Evolutionary conservation across 2,113 vertebrate species (phyloP).

Genomic region (Limanda limanda): DNA sequence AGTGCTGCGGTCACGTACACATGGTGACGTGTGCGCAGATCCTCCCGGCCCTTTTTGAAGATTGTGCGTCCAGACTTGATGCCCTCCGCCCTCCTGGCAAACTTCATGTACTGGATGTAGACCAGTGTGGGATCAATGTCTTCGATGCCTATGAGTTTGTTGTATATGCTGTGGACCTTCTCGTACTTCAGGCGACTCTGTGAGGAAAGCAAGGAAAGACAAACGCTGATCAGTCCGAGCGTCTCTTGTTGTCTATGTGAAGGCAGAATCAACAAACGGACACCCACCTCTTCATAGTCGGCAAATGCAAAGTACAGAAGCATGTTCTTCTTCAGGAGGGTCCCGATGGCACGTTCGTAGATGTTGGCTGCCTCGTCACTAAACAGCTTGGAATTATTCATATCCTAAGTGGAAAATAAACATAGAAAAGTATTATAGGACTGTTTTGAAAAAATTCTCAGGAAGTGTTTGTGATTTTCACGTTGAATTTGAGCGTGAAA

Average conservation of each 20-base stretch:
- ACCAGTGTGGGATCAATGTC: slow-evolving; percentile 99
- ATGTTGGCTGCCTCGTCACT: slow-evolving; percentile 99
- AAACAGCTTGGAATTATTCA: slow-evolving; percentile 99
- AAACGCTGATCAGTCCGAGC: rapidly evolving
- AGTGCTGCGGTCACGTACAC: slow-evolving; percentile 98
- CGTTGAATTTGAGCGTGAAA: not conserved
- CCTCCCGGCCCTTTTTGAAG: slow-evolving; percentile 99
- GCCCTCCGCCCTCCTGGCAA: slow-evolving; percentile 96
- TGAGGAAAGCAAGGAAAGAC: slow-evolving; percentile 11
- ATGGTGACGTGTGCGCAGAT: slow-evolving; percentile 93
- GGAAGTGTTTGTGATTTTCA: not conserved
- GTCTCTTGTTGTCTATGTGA: not conserved
- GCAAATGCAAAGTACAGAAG: slow-evolving; percentile 99
- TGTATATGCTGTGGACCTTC: slow-evolving; percentile 98
- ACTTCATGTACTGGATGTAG: slow-evolving; percentile 99
- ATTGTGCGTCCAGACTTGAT: slow-evolving; percentile 97
- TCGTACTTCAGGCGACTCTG: slow-evolving; percentile 99
- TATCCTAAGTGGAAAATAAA: slow-evolving; percentile 85
- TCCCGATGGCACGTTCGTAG: slow-evolving; percentile 98
- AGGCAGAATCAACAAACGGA: not conserved
- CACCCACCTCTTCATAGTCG: slow-evolving; percentile 96
- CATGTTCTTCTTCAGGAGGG: slow-evolving; percentile 99
- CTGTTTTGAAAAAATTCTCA: not conserved
- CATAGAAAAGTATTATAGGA: not conserved
- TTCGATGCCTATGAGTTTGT: slow-evolving; percentile 93